Evolutionary conservation across 1,140 invertebrate genomes (phyloP).

Genomic region (Marisa cornuarietis): DNA sequence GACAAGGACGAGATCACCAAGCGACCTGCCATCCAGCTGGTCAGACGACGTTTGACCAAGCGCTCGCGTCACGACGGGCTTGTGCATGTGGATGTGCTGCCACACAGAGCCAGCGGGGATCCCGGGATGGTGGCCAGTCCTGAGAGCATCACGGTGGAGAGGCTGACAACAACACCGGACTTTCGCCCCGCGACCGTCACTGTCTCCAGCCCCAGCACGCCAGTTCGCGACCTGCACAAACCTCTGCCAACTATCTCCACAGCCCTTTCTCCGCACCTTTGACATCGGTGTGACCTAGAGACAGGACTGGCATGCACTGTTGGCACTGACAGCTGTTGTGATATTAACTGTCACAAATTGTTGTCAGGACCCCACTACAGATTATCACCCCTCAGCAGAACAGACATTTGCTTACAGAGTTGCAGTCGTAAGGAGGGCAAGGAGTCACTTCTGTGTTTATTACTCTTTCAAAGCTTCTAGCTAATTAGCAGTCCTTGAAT

Average conservation of each 20-base stretch:
- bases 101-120: neutral
- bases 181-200: neutral
- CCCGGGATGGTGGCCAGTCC: neutral
- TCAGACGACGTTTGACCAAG: slow-evolving; percentile 27
- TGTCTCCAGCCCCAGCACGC: neutral
- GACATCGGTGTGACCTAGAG: neutral
- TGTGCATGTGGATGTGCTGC: neutral
- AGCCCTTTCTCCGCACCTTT: neutral
- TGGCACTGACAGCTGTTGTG: no score
- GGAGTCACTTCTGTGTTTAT: no score
- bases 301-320: neutral
- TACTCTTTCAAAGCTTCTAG: no score
- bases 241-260: slow-evolving; percentile 1
- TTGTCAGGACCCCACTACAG: no score
- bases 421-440: no score
- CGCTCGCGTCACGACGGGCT: slow-evolving; percentile 20
- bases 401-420: no score
- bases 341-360: no score
- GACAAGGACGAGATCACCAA: slow-evolving; percentile 5
- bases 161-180: neutral
- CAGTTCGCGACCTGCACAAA: slow-evolving; percentile 5
- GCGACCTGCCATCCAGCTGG: slow-evolving; percentile 13
- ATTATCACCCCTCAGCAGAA: no score
- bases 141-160: slow-evolving; percentile 17
- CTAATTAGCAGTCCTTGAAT: no score